A percentile compares a stretch with the other conserved stretches of the same genome.
phyloP scores from a whole-genome alignment of 2,797 vertebrate genomes.

The Huso huso region DNA sequence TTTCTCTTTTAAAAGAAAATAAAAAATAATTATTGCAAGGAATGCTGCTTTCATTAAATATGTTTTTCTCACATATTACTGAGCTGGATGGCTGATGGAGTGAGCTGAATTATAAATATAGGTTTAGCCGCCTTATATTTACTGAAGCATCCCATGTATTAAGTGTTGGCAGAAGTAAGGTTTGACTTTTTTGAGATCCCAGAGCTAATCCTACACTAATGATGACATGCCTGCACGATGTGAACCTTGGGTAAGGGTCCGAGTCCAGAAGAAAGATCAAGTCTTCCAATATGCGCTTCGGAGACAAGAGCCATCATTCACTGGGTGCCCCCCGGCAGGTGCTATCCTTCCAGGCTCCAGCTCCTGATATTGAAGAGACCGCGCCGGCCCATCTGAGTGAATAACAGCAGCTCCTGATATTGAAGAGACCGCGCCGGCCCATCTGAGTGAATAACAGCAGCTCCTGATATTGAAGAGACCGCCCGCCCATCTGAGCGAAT shows the following conservation, averaged over 20 bases:
- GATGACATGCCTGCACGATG: slow-evolving; percentile 33
- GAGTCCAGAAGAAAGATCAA: neutral
- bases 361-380: neutral
- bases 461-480: too few species aligned
- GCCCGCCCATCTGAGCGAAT: too few species aligned
- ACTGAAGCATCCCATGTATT: neutral
- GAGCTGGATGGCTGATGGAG: neutral
- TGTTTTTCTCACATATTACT: neutral
- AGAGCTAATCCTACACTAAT: slow-evolving; percentile 52
- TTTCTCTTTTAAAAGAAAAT: neutral
- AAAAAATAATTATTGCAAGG: neutral
- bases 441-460: too few species aligned
- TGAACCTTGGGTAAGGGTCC: neutral
- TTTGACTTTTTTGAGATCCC: slow-evolving; percentile 33
- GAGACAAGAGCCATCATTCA: neutral
- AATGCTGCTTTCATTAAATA: neutral
- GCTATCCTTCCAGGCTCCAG: neutral
- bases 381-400: neutral
- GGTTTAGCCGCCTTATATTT: neutral
- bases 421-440: too few species aligned
- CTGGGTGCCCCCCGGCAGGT: neutral
- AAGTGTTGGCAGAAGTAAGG: neutral
- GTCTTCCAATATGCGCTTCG: neutral
- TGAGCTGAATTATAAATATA: neutral
- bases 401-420: too few species aligned